These are phyloP conservation scores for Drosophila melanosoma DNA, from an alignment of 2,888 invertebrate species.

Conservation along the genomic window DNA sequence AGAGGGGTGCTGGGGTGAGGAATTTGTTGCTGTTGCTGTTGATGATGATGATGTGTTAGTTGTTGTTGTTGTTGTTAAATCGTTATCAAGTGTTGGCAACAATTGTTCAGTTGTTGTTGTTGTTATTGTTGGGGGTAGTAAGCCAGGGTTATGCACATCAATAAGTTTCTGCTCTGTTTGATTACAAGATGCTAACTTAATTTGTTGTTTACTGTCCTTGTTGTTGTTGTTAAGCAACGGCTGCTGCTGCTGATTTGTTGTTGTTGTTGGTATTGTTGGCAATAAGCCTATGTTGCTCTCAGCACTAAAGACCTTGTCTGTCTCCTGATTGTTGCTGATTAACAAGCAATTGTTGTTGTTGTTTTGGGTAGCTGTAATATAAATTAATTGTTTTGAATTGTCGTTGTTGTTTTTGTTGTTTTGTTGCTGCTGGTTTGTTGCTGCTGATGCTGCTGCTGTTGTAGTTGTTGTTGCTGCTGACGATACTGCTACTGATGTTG, in stretches of 20 bases:
- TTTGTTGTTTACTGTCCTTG: slow-evolving; percentile 58
- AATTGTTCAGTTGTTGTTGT: slow-evolving; percentile 13
- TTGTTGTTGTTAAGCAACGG: slow-evolving; percentile 51
- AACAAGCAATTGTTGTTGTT: slow-evolving; percentile 32
- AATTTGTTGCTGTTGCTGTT: background rate
- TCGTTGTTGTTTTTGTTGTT: slow-evolving; percentile 39
- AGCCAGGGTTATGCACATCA: slow-evolving; percentile 20
- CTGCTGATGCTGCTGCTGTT: slow-evolving; percentile 10
- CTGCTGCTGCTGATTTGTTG: slow-evolving; percentile 29
- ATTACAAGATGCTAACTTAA: slow-evolving; percentile 69
- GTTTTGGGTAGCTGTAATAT: slow-evolving; percentile 63
- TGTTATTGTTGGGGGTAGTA: slow-evolving; percentile 7
- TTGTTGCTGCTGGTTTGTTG: slow-evolving; percentile 24
- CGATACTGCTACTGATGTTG: slow-evolving; percentile 36
- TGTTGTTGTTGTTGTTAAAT: slow-evolving; percentile 25
- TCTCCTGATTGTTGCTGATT: slow-evolving; percentile 40
- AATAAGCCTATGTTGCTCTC: slow-evolving; percentile 3
- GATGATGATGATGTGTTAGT: slow-evolving; percentile 4
- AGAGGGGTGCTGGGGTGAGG: background rate
- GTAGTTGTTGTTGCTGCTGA: slow-evolving; percentile 37
- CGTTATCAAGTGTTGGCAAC: slow-evolving; percentile 21
- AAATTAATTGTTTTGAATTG: slow-evolving; percentile 66
- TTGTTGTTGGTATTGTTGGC: slow-evolving; percentile 32
- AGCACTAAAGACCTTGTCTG: background rate
- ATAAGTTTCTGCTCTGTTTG: slow-evolving; percentile 5